Base-by-base conservation (phyloP, 2,888 invertebrate species). In the Malthinus seriepunctatus region DNA sequence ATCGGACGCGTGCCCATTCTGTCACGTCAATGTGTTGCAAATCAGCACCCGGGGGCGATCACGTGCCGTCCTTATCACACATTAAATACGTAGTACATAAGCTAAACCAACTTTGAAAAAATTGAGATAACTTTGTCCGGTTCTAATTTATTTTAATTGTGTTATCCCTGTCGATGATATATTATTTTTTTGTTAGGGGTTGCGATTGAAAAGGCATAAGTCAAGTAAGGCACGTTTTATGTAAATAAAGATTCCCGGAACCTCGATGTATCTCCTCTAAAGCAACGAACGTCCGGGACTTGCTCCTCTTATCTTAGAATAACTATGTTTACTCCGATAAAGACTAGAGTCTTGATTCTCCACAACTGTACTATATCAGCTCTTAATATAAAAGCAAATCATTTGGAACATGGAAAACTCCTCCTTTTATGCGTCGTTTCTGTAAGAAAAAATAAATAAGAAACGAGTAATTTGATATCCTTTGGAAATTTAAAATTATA, bases 11-110 rank as follows among this genome's bases (percentile, higher is more conserved):
- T 72, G 72, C 68, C 69, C 68, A 63, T 69, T 68, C 70, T 70
- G 72, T 68, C 68, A 73, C 68, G 69, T 70, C 73, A 71, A 70
- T 69, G 71, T 71, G 72, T 73, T 69, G 71, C 71, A 71, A 71
- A 73, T 73, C 73, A 68, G 66, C 66, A 66, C 67, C 66, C 66
- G 62, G 39, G 63, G 65, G 67, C 69, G 62, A 66, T 66, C 71
- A 69, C 71, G 70, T 69, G 71, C 56, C 67, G 48, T 65, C 63
- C 67, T 72, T 72, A 72, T 71, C 71, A 62, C 63, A 63, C 61
- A 56, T 60, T 64, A 63, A 65, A 67, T 67, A 69, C 64, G 64
- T 65, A 65, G 66, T 67, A 69, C 64, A 65, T 65, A 59, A 62
- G 65, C 66, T 67, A 65, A 63, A 39, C 62, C 54, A 60, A 62